Conservation (phyloP, 1,140 invertebrate species). For the Musca vetustissima region DNA sequence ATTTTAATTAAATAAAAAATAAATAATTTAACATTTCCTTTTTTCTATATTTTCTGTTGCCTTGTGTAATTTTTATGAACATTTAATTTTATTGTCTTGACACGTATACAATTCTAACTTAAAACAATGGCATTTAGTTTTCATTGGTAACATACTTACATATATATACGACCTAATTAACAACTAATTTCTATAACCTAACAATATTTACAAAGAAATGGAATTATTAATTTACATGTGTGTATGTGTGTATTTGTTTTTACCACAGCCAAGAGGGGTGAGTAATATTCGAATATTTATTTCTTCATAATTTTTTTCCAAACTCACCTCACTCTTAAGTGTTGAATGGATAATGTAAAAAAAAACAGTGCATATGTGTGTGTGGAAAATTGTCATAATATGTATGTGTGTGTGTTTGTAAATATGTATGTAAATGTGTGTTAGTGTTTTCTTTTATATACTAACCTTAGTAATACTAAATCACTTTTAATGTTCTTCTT, state of each 20-base stretch:
- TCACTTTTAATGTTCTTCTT: conserved; percentile 16
- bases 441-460: background rate
- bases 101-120: background rate
- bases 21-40: too few species aligned
- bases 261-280: conserved; percentile 30
- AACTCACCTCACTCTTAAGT: conserved; percentile 28
- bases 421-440: too few species aligned
- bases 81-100: too few species aligned
- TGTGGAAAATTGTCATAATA: too few species aligned
- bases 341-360: background rate
- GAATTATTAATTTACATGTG: conserved; percentile 2
- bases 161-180: background rate
- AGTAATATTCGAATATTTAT: background rate
- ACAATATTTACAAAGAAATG: background rate
- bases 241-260: background rate
- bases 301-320: background rate
- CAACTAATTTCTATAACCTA: background rate
- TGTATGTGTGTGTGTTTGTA: too few species aligned
- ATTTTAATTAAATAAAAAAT: too few species aligned
- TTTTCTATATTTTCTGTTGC: too few species aligned
- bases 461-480: conserved; percentile 17
- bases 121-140: conserved; percentile 18
- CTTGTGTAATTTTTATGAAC: too few species aligned
- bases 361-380: too few species aligned
- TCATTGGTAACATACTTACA: background rate